Percentiles rank a stretch among this genome's conserved stretches.
Evolutionary conservation across 2,113 vertebrate genomes (phyloP).

Genomic region (Atractosteus spatula): DNA sequence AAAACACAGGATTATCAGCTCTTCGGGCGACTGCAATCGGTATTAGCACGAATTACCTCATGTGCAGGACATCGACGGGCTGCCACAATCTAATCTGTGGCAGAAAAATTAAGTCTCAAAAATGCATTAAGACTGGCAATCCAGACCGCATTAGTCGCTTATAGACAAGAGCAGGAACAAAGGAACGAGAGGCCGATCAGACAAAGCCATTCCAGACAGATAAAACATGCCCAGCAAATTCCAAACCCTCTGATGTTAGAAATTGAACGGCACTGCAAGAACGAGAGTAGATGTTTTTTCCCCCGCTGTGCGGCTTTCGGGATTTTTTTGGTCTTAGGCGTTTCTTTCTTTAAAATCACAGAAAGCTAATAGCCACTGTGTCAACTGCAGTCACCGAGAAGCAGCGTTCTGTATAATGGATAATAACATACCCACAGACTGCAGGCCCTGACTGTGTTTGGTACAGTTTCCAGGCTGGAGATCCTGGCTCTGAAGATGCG

Average conservation of each 20-base stretch:
- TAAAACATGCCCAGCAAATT: constrained; percentile 2
- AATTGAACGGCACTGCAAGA: too few relatives aligned
- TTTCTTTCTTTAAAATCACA: too few relatives aligned
- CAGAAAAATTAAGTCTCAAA: constrained; percentile 23
- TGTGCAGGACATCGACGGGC: constrained; percentile 3
- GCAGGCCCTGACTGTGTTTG: too few relatives aligned
- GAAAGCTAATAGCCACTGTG: too few relatives aligned
- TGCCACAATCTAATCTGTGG: constrained; percentile 18
- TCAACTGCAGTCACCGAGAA: too few relatives aligned
- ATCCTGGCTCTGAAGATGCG: too few relatives aligned
- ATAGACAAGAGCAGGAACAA: constrained; percentile 29
- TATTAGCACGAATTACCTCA: constrained; percentile 13
- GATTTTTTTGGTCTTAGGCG: too few relatives aligned
- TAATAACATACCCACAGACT: too few relatives aligned
- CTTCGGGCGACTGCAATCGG: constrained; percentile 3
- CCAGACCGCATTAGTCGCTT: constrained; percentile 17
- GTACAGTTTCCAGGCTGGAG: too few relatives aligned
- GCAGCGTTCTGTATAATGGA: too few relatives aligned
- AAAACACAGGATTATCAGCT: background rate
- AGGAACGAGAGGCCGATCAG: background rate
- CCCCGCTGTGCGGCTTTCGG: background rate
- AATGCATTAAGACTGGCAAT: constrained; percentile 14
- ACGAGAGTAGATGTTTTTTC: too few relatives aligned
- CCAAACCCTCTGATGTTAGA: too few relatives aligned
- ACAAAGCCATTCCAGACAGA: constrained; percentile 5